Conservation (phyloP, 2,888 invertebrate genomes). For the Clanis bilineata region DNA sequence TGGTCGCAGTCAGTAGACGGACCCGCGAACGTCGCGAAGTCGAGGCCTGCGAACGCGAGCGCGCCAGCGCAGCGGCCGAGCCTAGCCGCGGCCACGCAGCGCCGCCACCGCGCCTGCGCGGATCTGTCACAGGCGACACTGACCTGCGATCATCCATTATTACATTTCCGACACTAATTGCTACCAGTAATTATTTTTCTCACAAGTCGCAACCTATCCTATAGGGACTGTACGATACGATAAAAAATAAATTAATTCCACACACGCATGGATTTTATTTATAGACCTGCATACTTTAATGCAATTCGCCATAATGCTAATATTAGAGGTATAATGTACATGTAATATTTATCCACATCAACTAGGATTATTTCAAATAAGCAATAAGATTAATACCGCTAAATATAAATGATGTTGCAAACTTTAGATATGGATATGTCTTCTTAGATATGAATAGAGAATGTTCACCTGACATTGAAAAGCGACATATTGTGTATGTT, state of each 20-base stretch:
- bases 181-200: conserved; percentile 21
- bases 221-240: neutral
- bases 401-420: neutral
- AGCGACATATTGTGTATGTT: conserved; percentile 19
- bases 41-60: conserved; percentile 35
- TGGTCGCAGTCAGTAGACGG: conserved; percentile 40
- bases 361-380: neutral
- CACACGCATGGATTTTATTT: conserved; percentile 1
- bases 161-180: conserved; percentile 17
- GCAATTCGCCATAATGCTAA: neutral
- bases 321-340: neutral
- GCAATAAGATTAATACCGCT: neutral
- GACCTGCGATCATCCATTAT: conserved; percentile 2
- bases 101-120: neutral
- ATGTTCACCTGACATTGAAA: neutral
- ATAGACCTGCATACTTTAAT: neutral
- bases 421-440: neutral
- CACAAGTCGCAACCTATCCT: neutral
- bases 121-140: neutral
- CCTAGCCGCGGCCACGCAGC: conserved; percentile 22
- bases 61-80: conserved; percentile 31
- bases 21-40: conserved; percentile 41
- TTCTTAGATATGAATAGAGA: neutral
- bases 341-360: neutral
- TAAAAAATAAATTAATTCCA: conserved; percentile 1